These are phyloP conservation scores for Tangara arthus DNA, from an alignment of 2,797 vertebrate species.

Conservation along the genomic window DNA sequence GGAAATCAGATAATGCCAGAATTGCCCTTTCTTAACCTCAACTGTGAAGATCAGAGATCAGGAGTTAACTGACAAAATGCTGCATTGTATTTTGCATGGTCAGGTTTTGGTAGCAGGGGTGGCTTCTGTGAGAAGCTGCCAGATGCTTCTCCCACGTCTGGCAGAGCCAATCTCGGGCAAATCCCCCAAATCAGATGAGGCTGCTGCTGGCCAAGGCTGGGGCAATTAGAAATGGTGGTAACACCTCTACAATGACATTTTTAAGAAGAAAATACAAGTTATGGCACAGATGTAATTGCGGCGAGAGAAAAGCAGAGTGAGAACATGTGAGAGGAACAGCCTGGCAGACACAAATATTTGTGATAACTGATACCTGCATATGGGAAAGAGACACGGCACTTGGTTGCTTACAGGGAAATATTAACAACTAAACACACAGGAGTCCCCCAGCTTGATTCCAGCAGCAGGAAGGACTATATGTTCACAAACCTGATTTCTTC, in stretches of 20 bases:
- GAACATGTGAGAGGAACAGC: background rate
- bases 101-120: background rate
- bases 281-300: background rate
- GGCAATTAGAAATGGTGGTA: background rate
- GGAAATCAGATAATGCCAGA: background rate
- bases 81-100: fast-evolving
- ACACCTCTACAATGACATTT: fast-evolving
- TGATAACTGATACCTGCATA: background rate
- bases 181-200: background rate
- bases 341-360: background rate
- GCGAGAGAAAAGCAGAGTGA: background rate
- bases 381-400: background rate
- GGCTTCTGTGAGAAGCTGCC: background rate
- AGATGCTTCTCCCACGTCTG: no score
- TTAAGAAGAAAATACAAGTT: background rate
- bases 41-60: background rate
- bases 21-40: background rate
- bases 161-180: background rate
- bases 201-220: background rate
- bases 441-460: background rate
- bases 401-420: background rate
- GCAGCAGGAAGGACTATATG: background rate
- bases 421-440: background rate
- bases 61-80: background rate
- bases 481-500: background rate